Evolutionary conservation across 2,888 invertebrate species (phyloP).

Genomic region (Idaea biselata): DNA sequence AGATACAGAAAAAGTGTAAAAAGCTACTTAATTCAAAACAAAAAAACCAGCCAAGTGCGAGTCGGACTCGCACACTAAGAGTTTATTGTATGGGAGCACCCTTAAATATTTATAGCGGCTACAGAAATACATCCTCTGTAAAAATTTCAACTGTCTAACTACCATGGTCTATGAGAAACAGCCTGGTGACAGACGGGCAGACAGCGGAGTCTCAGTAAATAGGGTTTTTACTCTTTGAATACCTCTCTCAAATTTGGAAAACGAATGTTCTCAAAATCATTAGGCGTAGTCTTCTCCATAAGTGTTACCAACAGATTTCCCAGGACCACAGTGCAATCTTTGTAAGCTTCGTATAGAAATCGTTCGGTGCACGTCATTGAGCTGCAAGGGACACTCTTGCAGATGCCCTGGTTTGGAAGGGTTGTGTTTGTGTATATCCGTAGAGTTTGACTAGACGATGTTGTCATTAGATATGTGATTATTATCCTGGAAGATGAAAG

Average conservation of each 20-base stretch:
- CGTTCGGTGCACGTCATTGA: slow-evolving; percentile 13
- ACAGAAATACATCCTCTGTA: too few relatives aligned
- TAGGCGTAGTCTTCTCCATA: slow-evolving; percentile 73
- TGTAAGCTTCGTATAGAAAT: slow-evolving; percentile 32
- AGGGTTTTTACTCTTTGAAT: too few relatives aligned
- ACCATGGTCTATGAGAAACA: too few relatives aligned
- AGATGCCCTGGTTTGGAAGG: slow-evolving; percentile 38
- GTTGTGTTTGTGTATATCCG: slow-evolving; percentile 15
- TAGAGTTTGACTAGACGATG: slow-evolving; percentile 4
- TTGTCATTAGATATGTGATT: neutral
- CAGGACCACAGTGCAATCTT: slow-evolving; percentile 83
- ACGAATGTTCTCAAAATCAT: slow-evolving; percentile 73
- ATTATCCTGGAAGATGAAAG: neutral
- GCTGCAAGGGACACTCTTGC: slow-evolving; percentile 38
- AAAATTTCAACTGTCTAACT: too few relatives aligned
- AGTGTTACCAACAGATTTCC: slow-evolving; percentile 88
- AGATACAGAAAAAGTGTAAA: too few relatives aligned
- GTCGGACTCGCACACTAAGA: too few relatives aligned
- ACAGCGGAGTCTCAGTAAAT: too few relatives aligned
- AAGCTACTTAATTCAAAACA: too few relatives aligned
- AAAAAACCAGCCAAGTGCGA: too few relatives aligned
- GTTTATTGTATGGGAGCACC: too few relatives aligned
- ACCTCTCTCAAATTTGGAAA: slow-evolving; percentile 88
- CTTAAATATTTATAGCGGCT: too few relatives aligned
- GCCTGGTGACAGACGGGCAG: too few relatives aligned